Conservation (phyloP, 2,888 invertebrate genomes). For the Thymelicus lineola region DNA sequence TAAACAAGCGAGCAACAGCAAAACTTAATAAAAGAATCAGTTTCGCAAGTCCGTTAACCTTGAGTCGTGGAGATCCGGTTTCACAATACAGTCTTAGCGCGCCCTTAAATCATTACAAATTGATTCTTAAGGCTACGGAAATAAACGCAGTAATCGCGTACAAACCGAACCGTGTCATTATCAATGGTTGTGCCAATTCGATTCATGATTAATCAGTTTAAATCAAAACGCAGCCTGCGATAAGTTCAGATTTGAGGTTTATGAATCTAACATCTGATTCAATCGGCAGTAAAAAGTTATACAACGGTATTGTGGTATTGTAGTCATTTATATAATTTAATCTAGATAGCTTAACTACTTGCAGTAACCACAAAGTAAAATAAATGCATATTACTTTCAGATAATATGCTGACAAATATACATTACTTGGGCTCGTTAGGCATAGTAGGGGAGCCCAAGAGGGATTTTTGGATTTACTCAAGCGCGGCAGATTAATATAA, state of each 20-base stretch:
- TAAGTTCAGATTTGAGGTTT: constrained; percentile 11
- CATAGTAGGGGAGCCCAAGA: too few species aligned
- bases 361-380: too few species aligned
- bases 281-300: constrained; percentile 9
- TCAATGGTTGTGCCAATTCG: constrained; percentile 29
- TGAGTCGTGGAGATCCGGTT: constrained; percentile 47
- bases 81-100: constrained; percentile 36
- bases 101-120: constrained; percentile 9
- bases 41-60: constrained; percentile 46
- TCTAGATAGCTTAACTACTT: background rate
- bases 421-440: too few species aligned
- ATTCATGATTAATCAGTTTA: constrained; percentile 29
- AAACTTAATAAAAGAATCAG: constrained; percentile 35
- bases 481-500: too few species aligned
- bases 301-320: background rate
- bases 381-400: too few species aligned
- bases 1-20: constrained; percentile 12
- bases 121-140: background rate
- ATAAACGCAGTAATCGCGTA: constrained; percentile 2
- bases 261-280: constrained; percentile 7
- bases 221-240: constrained; percentile 24
- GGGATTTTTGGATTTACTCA: too few species aligned
- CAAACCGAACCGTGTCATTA: constrained; percentile 18
- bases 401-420: too few species aligned
- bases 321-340: background rate